These are phyloP conservation scores for Hippoglossus hippoglossus DNA, from an alignment of 2,797 vertebrate genomes.

Conservation along the genomic window DNA sequence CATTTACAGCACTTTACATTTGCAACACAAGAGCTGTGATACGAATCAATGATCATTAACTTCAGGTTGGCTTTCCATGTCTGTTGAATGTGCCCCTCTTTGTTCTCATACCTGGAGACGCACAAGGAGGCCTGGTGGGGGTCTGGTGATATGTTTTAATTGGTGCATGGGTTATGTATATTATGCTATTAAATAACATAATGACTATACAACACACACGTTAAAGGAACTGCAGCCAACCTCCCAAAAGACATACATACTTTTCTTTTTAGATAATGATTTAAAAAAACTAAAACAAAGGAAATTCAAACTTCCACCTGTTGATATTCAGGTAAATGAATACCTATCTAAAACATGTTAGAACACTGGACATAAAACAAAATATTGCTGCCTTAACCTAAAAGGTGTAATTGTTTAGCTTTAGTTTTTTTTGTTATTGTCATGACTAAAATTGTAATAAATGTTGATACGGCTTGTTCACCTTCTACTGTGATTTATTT, in stretches of 20 bases:
- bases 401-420: constrained; percentile 15
- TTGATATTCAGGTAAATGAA: too few species aligned
- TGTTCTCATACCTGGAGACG: constrained; percentile 7
- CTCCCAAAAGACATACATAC: not conserved
- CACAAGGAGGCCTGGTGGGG: not conserved
- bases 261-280: not conserved
- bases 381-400: constrained; percentile 39
- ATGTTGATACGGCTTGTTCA: constrained; percentile 16
- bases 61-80: not conserved
- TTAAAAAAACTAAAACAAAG: too few species aligned
- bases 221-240: not conserved
- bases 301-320: too few species aligned
- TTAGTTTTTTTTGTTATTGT: constrained; percentile 24
- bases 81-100: constrained; percentile 15
- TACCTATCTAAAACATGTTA: not conserved
- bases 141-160: not conserved
- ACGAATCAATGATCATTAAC: not conserved
- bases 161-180: constrained; percentile 1
- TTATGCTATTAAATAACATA: not conserved
- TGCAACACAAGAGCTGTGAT: constrained; percentile 34
- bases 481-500: constrained; percentile 7
- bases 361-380: constrained; percentile 45
- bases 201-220: too few species aligned
- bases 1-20: constrained; percentile 23
- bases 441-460: constrained; percentile 44